These are phyloP conservation scores for Neoseiulus cucumeris DNA, from an alignment of 1,140 invertebrate genomes.

Conservation along the genomic window DNA sequence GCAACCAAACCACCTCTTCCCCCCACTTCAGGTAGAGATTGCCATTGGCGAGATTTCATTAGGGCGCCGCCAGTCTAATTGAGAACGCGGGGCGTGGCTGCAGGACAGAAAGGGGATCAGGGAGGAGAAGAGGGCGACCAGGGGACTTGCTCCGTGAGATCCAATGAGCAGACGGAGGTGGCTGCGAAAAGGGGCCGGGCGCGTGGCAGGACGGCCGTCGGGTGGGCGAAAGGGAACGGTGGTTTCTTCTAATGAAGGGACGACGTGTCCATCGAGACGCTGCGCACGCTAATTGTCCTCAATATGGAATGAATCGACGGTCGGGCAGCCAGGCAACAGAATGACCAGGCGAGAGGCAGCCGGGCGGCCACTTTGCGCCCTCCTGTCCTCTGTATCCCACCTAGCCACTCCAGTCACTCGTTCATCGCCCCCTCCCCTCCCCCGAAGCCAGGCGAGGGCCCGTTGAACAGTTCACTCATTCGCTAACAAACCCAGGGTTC, in stretches of 20 bases:
- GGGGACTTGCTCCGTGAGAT: neutral
- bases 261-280: slow-evolving; percentile 9
- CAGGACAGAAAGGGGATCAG: neutral
- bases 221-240: neutral
- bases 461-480: too few relatives aligned
- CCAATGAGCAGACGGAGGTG: neutral
- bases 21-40: neutral
- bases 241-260: slow-evolving; percentile 5
- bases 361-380: too few relatives aligned
- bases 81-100: slow-evolving; percentile 10
- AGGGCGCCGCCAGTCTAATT: neutral
- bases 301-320: too few relatives aligned
- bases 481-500: too few relatives aligned
- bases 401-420: too few relatives aligned
- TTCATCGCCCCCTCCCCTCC: too few relatives aligned
- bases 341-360: too few relatives aligned
- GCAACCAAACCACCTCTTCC: too few relatives aligned
- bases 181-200: neutral
- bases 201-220: neutral
- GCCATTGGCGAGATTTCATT: slow-evolving; percentile 9
- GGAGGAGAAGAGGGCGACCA: neutral
- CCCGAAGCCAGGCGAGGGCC: too few relatives aligned
- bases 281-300: slow-evolving; percentile 8
- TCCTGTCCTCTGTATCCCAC: too few relatives aligned
- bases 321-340: too few relatives aligned